phyloP scores from a whole-genome alignment of 2,113 vertebrate genomes.

The Pithys albifrons region DNA sequence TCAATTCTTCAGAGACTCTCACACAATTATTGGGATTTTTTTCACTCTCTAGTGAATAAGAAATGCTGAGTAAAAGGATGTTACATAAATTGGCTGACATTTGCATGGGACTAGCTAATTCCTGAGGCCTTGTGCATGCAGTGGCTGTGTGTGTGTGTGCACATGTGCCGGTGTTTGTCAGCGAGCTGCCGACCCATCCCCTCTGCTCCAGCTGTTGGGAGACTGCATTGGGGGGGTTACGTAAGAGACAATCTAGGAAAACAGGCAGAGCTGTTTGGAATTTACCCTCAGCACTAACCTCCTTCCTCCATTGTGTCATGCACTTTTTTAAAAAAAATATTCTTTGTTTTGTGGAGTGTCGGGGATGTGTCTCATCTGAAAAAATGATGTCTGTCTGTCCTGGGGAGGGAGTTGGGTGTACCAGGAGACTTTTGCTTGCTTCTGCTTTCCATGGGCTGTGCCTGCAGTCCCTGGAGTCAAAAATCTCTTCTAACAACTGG shows the following conservation, averaged over 20 bases:
- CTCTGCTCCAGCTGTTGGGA: not conserved
- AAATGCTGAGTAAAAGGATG: constrained; percentile 47
- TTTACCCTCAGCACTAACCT: constrained; percentile 3
- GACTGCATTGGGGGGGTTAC: not conserved
- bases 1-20: not conserved
- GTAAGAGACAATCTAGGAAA: constrained; percentile 4
- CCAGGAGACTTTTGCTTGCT: not conserved
- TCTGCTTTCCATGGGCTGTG: constrained; percentile 9
- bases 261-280: not conserved
- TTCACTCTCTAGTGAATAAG: not conserved
- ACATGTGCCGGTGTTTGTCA: constrained; percentile 3
- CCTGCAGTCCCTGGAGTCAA: not conserved
- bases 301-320: constrained; percentile 28
- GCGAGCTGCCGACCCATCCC: not conserved
- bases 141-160: not conserved
- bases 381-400: not conserved
- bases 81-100: constrained; percentile 54
- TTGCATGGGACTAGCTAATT: constrained; percentile 40
- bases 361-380: not conserved
- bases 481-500: not conserved
- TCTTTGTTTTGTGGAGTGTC: not conserved
- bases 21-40: not conserved
- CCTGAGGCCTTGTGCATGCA: not conserved
- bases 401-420: constrained; percentile 1
- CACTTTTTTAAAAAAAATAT: not conserved